Base-by-base conservation (phyloP, 2,113 vertebrate genomes). In the Lagopus leucura region DNA sequence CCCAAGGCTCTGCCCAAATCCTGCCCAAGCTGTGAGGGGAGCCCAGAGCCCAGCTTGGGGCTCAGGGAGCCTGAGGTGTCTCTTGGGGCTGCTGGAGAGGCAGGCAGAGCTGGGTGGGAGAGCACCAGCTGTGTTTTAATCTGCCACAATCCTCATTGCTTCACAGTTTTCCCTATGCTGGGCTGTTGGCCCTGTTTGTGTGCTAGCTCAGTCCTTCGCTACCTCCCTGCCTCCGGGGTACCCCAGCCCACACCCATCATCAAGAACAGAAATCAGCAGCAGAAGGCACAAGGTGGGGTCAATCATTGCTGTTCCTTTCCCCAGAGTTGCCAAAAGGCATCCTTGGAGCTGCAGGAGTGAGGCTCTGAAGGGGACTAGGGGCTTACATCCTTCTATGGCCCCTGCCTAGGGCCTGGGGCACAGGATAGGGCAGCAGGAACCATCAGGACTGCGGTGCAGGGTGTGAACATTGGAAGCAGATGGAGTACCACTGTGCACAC, bases 401-500 rank as follows among this genome's bases (percentile, higher is more conserved):
- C 36, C 16, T 34, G 42, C 22, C 48, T 24, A 13, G 22, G 11
- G 34, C 34, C 0, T 1, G 38, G 40, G 7, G 60, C 25, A 18
- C 7, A 11, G 25, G 25, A 27, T 12, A 13, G 18, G 25, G 61
- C 61, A 64, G 38, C 38, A 40, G 61, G 34, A 63, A 4, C 14
- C 34, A 25, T 25, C 34, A 27, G 60, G 9, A 38, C 60, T 34
- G n/a, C 22, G 3, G 34, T 38, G 58, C 34, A 25, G 24, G n/a
- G 13, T 27, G 61, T 28, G 10, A 38, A 19, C 16, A 11, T 28
- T 28, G 15, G 6, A 14, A 45, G 48, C 42, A 28, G 64, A 13
- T 16, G 16, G 16, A 11, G 2, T 5, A 14, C 0, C 6, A 2
- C 24, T 4, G 2, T 2, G 4, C 10, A 1, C 24, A 1, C 16